Percentiles rank a stretch among this genome's conserved stretches.
These are phyloP conservation scores for Tillus elongatus DNA, from an alignment of 2,888 invertebrate genomes.

Conservation along the genomic window DNA sequence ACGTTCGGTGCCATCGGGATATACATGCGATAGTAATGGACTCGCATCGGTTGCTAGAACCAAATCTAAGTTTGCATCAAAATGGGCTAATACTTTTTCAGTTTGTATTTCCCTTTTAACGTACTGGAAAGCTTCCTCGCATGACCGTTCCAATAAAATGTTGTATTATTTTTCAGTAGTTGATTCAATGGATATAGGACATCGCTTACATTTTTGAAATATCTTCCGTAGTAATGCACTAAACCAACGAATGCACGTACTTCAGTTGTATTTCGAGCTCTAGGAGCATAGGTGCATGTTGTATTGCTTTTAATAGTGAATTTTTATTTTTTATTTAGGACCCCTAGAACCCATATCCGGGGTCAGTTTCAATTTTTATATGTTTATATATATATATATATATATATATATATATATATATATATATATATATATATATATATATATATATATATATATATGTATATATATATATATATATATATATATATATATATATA, in stretches of 20 bases:
- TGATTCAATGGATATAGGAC: conserved; percentile 27
- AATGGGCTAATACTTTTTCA: not conserved
- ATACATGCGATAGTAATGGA: conserved; percentile 5
- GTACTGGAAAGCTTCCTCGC: too few species aligned
- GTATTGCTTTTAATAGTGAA: conserved; percentile 29
- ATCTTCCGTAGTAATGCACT: conserved; percentile 31
- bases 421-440: conserved; percentile 24
- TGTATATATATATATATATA: too few species aligned
- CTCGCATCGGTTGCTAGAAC: too few species aligned
- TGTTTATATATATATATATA: too few species aligned
- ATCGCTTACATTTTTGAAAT: conserved; percentile 27
- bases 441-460: too few species aligned
- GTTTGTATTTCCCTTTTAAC: conserved; percentile 3
- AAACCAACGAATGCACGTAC: conserved; percentile 28
- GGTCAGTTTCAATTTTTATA: too few species aligned
- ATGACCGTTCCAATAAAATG: not conserved
- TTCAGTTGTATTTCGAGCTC: conserved; percentile 24
- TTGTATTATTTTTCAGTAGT: not conserved
- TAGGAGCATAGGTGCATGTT: conserved; percentile 18
- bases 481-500: too few species aligned
- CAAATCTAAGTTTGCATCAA: too few species aligned
- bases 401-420: conserved; percentile 27
- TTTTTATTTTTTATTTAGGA: conserved; percentile 21
- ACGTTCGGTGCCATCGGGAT: conserved; percentile 16
- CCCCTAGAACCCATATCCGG: too few species aligned